Conservation (phyloP, 2,113 vertebrate species). For the Narcine bancroftii region DNA sequence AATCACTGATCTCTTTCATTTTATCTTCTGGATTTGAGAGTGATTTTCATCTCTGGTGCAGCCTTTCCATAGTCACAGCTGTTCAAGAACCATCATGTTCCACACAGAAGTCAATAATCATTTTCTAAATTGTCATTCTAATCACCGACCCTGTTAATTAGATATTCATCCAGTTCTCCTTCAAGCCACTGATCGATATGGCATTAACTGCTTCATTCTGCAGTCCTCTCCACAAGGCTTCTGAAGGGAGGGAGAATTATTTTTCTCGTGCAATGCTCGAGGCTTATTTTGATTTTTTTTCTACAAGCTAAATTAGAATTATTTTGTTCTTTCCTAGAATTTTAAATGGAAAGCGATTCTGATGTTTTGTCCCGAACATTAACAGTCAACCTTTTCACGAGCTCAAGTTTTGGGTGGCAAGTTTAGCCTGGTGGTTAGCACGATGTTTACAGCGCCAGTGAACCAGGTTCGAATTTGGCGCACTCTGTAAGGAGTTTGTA, state of each 20-base stretch:
- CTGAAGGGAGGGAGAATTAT: neutral
- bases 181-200: neutral
- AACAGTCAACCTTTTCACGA: no score
- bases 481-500: no score
- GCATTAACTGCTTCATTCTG: slow-evolving; percentile 3
- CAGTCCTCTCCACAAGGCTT: neutral
- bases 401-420: no score
- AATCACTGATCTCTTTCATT: neutral
- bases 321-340: neutral
- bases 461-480: no score
- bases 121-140: slow-evolving; percentile 30
- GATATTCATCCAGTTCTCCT: slow-evolving; percentile 27
- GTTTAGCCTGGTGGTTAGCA: no score
- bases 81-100: neutral
- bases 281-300: neutral
- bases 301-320: neutral
- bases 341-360: neutral
- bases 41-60: neutral
- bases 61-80: neutral
- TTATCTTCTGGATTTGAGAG: no score
- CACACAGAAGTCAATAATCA: slow-evolving; percentile 13
- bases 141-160: neutral
- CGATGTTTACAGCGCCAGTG: no score
- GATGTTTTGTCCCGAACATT: neutral
- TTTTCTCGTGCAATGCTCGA: neutral